phyloP scores from a whole-genome alignment of 2,888 invertebrate genomes.

The Ochropleura leucogaster region DNA sequence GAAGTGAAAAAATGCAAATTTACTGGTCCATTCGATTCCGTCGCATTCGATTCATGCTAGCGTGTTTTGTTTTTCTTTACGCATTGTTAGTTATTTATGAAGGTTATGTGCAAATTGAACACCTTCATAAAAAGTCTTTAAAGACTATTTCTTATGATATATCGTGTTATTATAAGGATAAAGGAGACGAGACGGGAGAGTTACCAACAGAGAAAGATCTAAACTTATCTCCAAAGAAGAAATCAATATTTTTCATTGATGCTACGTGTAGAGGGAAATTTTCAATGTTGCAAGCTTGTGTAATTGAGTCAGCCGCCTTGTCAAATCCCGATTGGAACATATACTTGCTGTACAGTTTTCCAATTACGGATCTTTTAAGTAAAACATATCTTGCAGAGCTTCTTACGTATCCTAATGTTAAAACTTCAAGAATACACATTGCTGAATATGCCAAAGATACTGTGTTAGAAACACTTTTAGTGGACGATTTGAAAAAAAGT shows the following conservation, averaged over 20 bases:
- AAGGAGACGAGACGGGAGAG: not conserved
- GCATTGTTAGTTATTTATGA: not conserved
- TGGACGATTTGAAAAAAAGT: slow-evolving; percentile 13
- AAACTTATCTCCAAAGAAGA: slow-evolving; percentile 21
- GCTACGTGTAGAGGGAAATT: slow-evolving; percentile 9
- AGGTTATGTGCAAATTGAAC: not conserved
- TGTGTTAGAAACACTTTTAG: slow-evolving; percentile 11
- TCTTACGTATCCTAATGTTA: slow-evolving; percentile 11
- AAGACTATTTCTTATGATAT: not conserved
- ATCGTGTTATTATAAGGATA: slow-evolving; percentile 20
- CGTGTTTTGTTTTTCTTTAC: slow-evolving; percentile 7
- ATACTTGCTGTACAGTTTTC: slow-evolving; percentile 21
- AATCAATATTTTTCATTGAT: slow-evolving; percentile 39
- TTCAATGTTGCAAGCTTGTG: slow-evolving; percentile 30
- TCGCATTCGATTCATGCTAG: not conserved
- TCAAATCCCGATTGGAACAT: slow-evolving; percentile 9
- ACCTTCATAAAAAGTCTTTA: not conserved
- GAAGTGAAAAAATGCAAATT: slow-evolving; percentile 10
- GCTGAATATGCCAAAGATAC: slow-evolving; percentile 15
- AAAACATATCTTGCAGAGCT: slow-evolving; percentile 9
- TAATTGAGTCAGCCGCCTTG: slow-evolving; percentile 27
- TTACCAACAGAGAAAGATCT: slow-evolving; percentile 22
- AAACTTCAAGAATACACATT: slow-evolving; percentile 8
- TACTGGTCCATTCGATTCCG: not conserved
- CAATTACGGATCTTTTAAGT: slow-evolving; percentile 5